Percentiles rank a stretch among this genome's conserved stretches.
Evolutionary conservation across 2,797 vertebrate species (phyloP).

Genomic region (Staurois parvus): DNA sequence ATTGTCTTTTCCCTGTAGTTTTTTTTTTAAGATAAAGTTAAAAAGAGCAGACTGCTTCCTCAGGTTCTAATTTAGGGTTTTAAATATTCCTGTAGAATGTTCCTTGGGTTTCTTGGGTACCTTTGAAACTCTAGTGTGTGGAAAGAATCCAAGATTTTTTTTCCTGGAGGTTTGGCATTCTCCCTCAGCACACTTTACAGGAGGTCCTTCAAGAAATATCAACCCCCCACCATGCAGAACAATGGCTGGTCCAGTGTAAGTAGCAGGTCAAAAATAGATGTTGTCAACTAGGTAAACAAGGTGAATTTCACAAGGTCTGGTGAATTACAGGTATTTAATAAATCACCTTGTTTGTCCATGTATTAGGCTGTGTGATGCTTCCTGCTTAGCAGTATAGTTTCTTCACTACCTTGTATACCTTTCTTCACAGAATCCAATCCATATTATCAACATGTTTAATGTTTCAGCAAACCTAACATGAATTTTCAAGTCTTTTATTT

Average conservation of each 20-base stretch:
- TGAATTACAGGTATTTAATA: constrained; percentile 36
- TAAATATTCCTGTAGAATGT: background rate
- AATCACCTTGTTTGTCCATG: constrained; percentile 2
- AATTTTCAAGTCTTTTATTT: too few species aligned
- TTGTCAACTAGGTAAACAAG: background rate
- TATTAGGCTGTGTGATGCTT: background rate
- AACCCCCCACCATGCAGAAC: constrained; percentile 31
- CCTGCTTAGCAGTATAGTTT: background rate
- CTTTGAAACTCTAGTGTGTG: background rate
- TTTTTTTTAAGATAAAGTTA: too few species aligned
- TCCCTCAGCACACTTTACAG: constrained; percentile 3
- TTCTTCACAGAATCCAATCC: background rate
- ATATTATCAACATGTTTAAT: background rate
- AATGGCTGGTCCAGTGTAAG: background rate
- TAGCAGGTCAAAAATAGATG: background rate
- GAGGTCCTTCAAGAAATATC: constrained; percentile 16
- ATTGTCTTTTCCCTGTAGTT: too few species aligned
- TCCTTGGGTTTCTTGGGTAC: background rate
- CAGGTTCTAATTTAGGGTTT: too few species aligned
- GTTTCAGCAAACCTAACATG: too few species aligned
- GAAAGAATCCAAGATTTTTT: constrained; percentile 11
- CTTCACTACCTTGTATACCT: background rate
- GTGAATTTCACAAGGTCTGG: constrained; percentile 26
- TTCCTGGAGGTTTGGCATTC: background rate
- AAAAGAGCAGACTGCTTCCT: too few species aligned